Percentiles rank a stretch among this genome's conserved stretches.
Evolutionary conservation across 2,888 invertebrate genomes (phyloP).

Genomic region (Lysandra coridon): DNA sequence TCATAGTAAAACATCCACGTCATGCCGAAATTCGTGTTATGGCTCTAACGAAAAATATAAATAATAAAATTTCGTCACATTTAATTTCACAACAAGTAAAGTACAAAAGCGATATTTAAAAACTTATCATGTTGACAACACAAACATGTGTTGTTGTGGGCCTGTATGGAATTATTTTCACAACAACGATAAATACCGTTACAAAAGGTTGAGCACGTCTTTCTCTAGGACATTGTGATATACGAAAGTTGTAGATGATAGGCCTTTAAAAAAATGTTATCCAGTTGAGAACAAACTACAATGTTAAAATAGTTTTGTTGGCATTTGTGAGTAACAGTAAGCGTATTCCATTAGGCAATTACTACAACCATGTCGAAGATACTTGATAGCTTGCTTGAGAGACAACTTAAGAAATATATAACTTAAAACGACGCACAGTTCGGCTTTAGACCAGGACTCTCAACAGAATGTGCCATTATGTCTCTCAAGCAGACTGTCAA

Average conservation of each 20-base stretch:
- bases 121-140: conserved; percentile 14
- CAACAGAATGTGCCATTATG: no score
- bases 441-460: no score
- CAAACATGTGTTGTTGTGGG: neutral
- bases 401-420: no score
- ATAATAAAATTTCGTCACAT: neutral
- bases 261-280: neutral
- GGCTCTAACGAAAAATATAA: neutral
- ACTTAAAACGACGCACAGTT: no score
- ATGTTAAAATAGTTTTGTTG: neutral
- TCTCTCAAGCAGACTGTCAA: no score
- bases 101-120: conserved; percentile 9
- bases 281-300: no score
- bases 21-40: no score
- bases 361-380: no score
- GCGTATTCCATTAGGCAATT: neutral
- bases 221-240: conserved; percentile 10
- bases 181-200: conserved; percentile 17
- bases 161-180: neutral
- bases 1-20: no score
- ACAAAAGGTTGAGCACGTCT: conserved; percentile 19
- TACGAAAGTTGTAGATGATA: neutral
- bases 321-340: neutral
- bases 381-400: no score
- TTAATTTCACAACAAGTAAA: neutral